Evolutionary conservation across 2,113 vertebrate species (phyloP).

Genomic region (Gallinago undulata): DNA sequence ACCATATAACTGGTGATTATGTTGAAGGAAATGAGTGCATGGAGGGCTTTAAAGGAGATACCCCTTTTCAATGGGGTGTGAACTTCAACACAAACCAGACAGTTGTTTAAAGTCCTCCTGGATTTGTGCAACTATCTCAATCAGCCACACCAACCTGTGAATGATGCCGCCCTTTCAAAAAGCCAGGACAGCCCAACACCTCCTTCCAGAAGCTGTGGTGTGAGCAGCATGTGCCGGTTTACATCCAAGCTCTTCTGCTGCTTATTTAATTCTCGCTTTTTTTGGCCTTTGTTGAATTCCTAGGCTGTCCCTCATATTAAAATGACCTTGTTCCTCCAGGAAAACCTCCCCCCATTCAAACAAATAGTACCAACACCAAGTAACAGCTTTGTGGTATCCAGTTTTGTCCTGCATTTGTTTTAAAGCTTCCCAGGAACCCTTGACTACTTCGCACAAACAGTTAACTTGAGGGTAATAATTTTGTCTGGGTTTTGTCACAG

Average conservation of each 20-base stretch:
- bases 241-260: neutral
- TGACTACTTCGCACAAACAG: constrained; percentile 16
- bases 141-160: neutral
- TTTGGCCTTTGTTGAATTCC: neutral
- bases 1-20: neutral
- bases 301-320: neutral
- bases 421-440: constrained; percentile 61
- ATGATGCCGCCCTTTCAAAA: neutral
- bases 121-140: neutral
- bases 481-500: constrained; percentile 71
- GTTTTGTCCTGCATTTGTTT: constrained; percentile 52
- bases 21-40: neutral
- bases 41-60: neutral
- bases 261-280: neutral
- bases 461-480: constrained; percentile 69
- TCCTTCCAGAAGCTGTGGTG: constrained; percentile 6
- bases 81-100: neutral
- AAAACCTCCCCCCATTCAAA: neutral
- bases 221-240: neutral
- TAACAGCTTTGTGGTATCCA: neutral
- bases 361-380: constrained; percentile 29
- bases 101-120: neutral
- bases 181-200: neutral
- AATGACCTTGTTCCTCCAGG: neutral
- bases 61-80: neutral